These are phyloP conservation scores for Adrianichthys oophorus DNA, from an alignment of 2,797 vertebrate genomes.

Conservation along the genomic window DNA sequence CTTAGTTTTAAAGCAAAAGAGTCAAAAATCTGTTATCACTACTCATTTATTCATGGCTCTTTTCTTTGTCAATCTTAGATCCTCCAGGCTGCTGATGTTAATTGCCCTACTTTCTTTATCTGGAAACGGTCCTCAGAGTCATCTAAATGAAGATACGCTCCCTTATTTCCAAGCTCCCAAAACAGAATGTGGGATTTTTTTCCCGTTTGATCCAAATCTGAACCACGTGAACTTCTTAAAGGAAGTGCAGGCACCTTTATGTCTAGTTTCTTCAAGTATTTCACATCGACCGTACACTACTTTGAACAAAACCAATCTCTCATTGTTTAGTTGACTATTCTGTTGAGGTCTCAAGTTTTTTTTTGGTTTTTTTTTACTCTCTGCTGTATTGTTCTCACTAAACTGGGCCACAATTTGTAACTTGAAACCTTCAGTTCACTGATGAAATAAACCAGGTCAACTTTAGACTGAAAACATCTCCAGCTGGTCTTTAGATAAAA, in stretches of 20 bases:
- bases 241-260: not conserved
- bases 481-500: constrained; percentile 1
- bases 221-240: not conserved
- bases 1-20: constrained; percentile 13
- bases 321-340: not conserved
- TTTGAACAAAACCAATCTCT: not conserved
- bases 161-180: constrained; percentile 36
- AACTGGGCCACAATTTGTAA: not conserved
- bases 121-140: constrained; percentile 47
- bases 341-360: not conserved
- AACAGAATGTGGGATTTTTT: constrained; percentile 16
- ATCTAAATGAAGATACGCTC: constrained; percentile 43
- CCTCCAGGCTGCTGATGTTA: constrained; percentile 56
- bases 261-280: not conserved
- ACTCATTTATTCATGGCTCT: constrained; percentile 16
- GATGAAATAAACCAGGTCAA: not conserved
- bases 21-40: constrained; percentile 12
- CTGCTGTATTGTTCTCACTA: too few species aligned
- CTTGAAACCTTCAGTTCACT: not conserved
- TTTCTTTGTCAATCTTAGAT: constrained; percentile 27
- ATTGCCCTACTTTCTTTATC: constrained; percentile 70
- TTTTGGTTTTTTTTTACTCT: not conserved
- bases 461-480: not conserved
- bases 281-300: too few species aligned
- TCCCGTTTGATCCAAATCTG: constrained; percentile 16